Base-by-base conservation (phyloP, 2,888 invertebrate genomes). In the Augiades crinisus region DNA sequence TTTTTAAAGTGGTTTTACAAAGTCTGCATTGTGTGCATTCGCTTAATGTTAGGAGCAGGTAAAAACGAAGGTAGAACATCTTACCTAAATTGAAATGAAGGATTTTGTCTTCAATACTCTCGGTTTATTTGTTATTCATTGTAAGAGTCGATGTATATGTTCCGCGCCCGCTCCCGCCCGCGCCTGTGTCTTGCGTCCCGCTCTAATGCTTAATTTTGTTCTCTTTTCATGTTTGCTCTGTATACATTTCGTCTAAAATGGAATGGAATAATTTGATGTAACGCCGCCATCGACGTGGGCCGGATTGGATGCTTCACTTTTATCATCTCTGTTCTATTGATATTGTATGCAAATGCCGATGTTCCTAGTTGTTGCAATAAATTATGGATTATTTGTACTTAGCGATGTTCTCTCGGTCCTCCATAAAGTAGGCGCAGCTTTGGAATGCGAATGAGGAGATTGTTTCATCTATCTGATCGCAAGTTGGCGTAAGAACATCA, bases 221-320 rank as follows among this genome's bases (percentile, higher is more conserved):
- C 86, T 83, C 83, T 85, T 85, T 85, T 82, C 84, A 86, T 86
- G 86, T 86, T 87, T 83, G 81, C 78, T 86, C 83, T 81, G 85
- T 84, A 83, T 81, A 86, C 79, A 83, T 84, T 83, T 78, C 81
- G 80, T 81, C 81, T 84, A 85, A 83, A 86, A 82, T 79, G 81
- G 76, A 79, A 81, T 78, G 79, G 82, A 82, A 84, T 83, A 81
- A 84, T 82, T 83, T 78, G 76, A 76, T 72, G 81, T 75, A 74
- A 75, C 70, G 72, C 74, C 65, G 75, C 64, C 74, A 72, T 76
- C 67, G 82, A 72, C 80, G 78, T 75, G 80, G 62, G 66, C 67
- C 24, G 46, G 71, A 69, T 71, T 70, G 68, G 68, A 66, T 62
- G 70, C 66, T 65, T 65, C 70, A 61, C 60, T 67, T 67, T 70